Evolutionary conservation across 2,797 vertebrate genomes (phyloP).

Genomic region (Champsocephalus esox): DNA sequence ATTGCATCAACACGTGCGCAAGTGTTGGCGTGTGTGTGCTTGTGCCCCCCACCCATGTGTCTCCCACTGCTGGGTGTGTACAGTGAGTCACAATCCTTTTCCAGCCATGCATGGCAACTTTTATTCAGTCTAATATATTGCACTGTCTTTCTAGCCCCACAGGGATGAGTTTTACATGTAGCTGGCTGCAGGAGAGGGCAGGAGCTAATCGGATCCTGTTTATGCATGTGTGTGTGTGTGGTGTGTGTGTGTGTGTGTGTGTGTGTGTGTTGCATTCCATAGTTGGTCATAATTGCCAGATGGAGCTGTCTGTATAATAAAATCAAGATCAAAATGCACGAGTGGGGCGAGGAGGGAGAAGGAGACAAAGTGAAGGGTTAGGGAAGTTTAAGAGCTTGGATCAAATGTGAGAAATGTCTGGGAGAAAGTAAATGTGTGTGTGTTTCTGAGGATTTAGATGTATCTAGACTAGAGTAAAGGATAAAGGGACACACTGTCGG

Average conservation of each 20-base stretch:
- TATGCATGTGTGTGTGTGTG: not conserved
- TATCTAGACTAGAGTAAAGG: not conserved
- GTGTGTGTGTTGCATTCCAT: slow-evolving; percentile 47
- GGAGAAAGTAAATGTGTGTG: slow-evolving; percentile 13
- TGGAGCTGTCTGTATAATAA: slow-evolving; percentile 49
- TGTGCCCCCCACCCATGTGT: slow-evolving; percentile 19
- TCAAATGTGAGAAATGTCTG: slow-evolving; percentile 32
- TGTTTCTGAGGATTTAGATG: slow-evolving; percentile 8
- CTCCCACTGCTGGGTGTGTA: slow-evolving; percentile 45
- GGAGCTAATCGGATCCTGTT: slow-evolving; percentile 17
- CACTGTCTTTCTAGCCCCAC: slow-evolving; percentile 27
- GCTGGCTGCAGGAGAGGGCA: slow-evolving; percentile 56
- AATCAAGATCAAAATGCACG: slow-evolving; percentile 39
- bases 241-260: too few species aligned
- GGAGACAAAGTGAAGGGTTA: slow-evolving; percentile 14
- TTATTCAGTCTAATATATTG: slow-evolving; percentile 14
- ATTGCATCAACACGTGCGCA: slow-evolving; percentile 27
- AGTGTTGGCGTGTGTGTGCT: slow-evolving; percentile 30
- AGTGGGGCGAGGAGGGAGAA: slow-evolving; percentile 18
- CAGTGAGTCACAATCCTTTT: slow-evolving; percentile 57
- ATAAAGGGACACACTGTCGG: not conserved
- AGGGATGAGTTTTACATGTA: slow-evolving; percentile 50
- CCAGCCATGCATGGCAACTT: slow-evolving; percentile 29
- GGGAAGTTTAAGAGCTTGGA: slow-evolving; percentile 25
- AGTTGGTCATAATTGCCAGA: slow-evolving; percentile 45